Conservation (phyloP, 2,888 invertebrate species). For the Rhagium mordax region DNA sequence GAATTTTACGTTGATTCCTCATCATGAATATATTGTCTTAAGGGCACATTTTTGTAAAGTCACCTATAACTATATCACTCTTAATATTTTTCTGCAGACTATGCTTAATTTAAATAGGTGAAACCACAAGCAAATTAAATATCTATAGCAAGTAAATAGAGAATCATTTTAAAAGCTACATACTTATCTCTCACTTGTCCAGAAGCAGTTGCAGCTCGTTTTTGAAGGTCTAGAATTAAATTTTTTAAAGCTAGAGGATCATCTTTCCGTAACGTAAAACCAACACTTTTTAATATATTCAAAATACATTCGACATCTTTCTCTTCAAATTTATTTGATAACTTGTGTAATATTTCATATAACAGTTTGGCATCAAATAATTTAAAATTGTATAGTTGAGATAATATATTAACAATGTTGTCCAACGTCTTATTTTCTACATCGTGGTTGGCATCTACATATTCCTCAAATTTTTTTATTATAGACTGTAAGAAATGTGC, state of each 20-base stretch:
- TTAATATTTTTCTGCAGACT: no score
- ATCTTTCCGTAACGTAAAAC: slow-evolving; percentile 89
- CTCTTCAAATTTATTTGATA: slow-evolving; percentile 78
- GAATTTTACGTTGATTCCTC: no score
- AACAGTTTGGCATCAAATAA: slow-evolving; percentile 84
- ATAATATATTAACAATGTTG: slow-evolving; percentile 84
- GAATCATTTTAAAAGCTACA: slow-evolving; percentile 38
- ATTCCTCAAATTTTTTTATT: slow-evolving; percentile 77
- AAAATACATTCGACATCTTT: slow-evolving; percentile 90
- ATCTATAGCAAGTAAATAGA: no score
- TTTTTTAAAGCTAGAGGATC: slow-evolving; percentile 86
- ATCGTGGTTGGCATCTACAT: slow-evolving; percentile 70
- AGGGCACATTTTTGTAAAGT: no score
- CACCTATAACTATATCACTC: no score
- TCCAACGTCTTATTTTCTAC: slow-evolving; percentile 86
- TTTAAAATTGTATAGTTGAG: slow-evolving; percentile 92
- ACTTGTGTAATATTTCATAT: slow-evolving; percentile 83
- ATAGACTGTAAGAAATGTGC: slow-evolving; percentile 88
- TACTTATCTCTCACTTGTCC: slow-evolving; percentile 68
- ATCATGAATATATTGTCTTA: no score
- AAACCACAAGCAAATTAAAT: no score
- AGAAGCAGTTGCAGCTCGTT: slow-evolving; percentile 70
- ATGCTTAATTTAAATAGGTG: no score
- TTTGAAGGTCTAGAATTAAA: slow-evolving; percentile 80
- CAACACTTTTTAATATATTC: slow-evolving; percentile 82